Evolutionary conservation across 1,140 invertebrate species (phyloP).

Genomic region (Belonocnema kinseyi): DNA sequence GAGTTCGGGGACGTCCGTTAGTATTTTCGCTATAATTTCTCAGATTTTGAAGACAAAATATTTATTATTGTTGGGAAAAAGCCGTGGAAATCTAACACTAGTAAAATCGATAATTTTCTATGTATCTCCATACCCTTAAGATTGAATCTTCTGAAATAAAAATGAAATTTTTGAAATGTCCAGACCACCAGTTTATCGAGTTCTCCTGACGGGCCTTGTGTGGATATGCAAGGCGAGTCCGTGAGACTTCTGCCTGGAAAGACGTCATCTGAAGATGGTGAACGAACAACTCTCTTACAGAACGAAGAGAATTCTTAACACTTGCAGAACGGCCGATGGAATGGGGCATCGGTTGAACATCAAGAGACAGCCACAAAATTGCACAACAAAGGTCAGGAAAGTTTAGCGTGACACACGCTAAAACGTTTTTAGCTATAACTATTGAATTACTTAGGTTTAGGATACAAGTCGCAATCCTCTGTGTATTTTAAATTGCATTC

Average conservation of each 20-base stretch:
- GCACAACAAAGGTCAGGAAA: constrained; percentile 54
- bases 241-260: constrained; percentile 52
- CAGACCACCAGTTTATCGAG: constrained; percentile 48
- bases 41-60: too few species aligned
- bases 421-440: constrained; percentile 43
- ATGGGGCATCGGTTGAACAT: constrained; percentile 37
- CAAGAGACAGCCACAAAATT: constrained; percentile 37
- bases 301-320: constrained; percentile 69
- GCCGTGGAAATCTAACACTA: too few species aligned
- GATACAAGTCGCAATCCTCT: constrained; percentile 24
- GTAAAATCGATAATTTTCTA: too few species aligned
- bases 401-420: constrained; percentile 61
- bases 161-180: constrained; percentile 20
- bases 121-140: too few species aligned
- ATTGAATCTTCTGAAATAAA: background rate
- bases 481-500: constrained; percentile 36
- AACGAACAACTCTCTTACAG: constrained; percentile 62
- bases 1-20: too few species aligned
- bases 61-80: too few species aligned
- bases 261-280: constrained; percentile 59
- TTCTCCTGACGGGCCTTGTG: constrained; percentile 48
- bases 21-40: too few species aligned
- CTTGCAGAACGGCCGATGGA: constrained; percentile 58
- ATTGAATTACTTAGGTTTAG: constrained; percentile 61
- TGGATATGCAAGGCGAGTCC: constrained; percentile 53